Evolutionary conservation across 2,797 vertebrate species (phyloP).

Genomic region (Poecilia gillii): DNA sequence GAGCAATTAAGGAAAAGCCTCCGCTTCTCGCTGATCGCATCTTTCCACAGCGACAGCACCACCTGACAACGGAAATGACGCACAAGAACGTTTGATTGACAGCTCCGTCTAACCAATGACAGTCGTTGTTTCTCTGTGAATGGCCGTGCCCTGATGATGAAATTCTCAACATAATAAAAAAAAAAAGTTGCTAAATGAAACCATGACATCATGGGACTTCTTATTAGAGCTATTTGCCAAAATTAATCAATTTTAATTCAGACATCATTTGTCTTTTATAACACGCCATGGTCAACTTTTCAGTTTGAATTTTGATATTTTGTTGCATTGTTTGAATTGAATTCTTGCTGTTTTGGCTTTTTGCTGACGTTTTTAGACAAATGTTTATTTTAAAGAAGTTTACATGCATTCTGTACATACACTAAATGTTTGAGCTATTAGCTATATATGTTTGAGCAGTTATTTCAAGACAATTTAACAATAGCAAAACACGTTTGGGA

Average conservation of each 20-base stretch:
- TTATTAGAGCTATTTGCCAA: background rate
- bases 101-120: slow-evolving; percentile 67
- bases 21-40: slow-evolving; percentile 85
- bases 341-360: background rate
- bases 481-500: background rate
- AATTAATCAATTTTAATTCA: background rate
- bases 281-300: background rate
- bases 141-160: slow-evolving; percentile 59
- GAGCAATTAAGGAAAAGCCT: slow-evolving; percentile 84
- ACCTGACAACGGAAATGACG: slow-evolving; percentile 99
- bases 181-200: slow-evolving; percentile 52
- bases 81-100: slow-evolving; percentile 78
- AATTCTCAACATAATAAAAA: slow-evolving; percentile 54
- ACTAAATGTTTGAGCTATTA: background rate
- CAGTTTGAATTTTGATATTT: background rate
- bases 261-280: background rate
- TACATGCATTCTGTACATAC: background rate
- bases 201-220: slow-evolving; percentile 57
- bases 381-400: background rate
- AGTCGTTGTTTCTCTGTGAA: slow-evolving; percentile 10
- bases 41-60: slow-evolving; percentile 90
- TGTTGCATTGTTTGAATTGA: background rate
- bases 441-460: background rate
- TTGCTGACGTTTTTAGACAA: background rate
- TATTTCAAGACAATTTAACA: background rate